A percentile compares a stretch with the other conserved stretches of the same genome.
Evolutionary conservation across 2,888 invertebrate genomes (phyloP).

Genomic region (Corythucha ciliata): DNA sequence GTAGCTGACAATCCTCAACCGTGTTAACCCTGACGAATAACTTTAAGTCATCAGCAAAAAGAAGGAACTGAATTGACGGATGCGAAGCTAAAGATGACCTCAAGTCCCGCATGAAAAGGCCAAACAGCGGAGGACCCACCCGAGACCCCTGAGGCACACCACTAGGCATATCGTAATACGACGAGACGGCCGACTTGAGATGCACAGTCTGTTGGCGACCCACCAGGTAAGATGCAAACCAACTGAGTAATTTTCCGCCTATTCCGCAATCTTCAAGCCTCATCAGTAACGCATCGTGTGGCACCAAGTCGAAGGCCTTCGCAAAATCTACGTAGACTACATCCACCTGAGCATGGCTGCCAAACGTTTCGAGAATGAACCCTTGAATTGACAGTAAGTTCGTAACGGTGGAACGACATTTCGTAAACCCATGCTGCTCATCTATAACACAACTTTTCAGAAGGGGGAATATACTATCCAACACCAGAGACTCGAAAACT

Average conservation of each 20-base stretch:
- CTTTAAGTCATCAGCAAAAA: not conserved
- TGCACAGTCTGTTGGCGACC: not conserved
- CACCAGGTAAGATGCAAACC: not conserved
- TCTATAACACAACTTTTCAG: not conserved
- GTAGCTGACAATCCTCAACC: not conserved
- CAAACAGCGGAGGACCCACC: not conserved
- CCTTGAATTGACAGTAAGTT: not conserved
- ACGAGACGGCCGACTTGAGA: not conserved
- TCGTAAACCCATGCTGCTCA: not conserved
- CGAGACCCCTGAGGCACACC: not conserved
- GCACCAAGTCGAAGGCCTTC: not conserved
- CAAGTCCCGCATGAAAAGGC: not conserved
- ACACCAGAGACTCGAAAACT: not conserved
- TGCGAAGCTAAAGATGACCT: not conserved
- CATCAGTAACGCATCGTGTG: not conserved
- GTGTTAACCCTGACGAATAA: not conserved
- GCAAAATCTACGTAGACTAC: not conserved
- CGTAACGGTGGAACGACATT: not conserved
- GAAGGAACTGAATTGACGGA: not conserved
- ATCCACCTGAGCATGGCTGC: not conserved
- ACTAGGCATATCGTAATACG: not conserved
- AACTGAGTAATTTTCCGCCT: not conserved
- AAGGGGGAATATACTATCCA: not conserved
- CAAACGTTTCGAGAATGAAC: not conserved
- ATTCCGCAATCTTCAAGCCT: not conserved